Evolutionary conservation across 2,888 invertebrate genomes (phyloP).

Genomic region (Lepetodrilus schrolli): DNA sequence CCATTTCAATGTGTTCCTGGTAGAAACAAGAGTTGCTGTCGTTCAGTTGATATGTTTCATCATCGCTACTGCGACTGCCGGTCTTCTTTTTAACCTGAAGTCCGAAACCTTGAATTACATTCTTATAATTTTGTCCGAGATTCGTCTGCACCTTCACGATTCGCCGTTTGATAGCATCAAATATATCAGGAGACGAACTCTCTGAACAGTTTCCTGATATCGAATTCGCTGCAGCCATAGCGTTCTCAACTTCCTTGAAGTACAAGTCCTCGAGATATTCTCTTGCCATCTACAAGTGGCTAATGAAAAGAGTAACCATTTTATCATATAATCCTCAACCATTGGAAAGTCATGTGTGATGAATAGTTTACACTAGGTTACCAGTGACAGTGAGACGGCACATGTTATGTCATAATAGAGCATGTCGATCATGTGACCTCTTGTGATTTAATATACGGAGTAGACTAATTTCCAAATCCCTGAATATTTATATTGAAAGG

Average conservation of each 20-base stretch:
- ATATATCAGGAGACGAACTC: constrained; percentile 46
- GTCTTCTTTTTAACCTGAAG: neutral
- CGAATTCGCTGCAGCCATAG: constrained; percentile 37
- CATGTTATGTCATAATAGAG: too few relatives aligned
- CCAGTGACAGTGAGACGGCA: too few relatives aligned
- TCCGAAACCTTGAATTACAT: constrained; percentile 44
- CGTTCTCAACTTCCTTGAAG: constrained; percentile 34
- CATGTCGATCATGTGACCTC: too few relatives aligned
- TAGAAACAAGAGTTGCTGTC: constrained; percentile 32
- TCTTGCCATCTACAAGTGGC: constrained; percentile 45
- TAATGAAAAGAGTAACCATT: too few relatives aligned
- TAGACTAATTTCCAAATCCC: too few relatives aligned
- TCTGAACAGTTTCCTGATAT: constrained; percentile 28
- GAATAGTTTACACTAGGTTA: constrained; percentile 9
- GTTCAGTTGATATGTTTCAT: neutral
- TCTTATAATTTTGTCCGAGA: constrained; percentile 42
- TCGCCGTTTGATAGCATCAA: constrained; percentile 56
- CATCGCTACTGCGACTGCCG: neutral
- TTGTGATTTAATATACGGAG: too few relatives aligned
- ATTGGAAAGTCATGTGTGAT: too few relatives aligned
- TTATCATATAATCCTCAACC: too few relatives aligned
- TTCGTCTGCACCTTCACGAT: constrained; percentile 43
- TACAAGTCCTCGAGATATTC: constrained; percentile 46
- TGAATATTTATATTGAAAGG: too few relatives aligned
- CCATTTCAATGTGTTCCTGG: constrained; percentile 66